Percentiles rank a stretch among this genome's conserved stretches.
Evolutionary conservation across 2,113 vertebrate genomes (phyloP).

Genomic region (Stegastes partitus): DNA sequence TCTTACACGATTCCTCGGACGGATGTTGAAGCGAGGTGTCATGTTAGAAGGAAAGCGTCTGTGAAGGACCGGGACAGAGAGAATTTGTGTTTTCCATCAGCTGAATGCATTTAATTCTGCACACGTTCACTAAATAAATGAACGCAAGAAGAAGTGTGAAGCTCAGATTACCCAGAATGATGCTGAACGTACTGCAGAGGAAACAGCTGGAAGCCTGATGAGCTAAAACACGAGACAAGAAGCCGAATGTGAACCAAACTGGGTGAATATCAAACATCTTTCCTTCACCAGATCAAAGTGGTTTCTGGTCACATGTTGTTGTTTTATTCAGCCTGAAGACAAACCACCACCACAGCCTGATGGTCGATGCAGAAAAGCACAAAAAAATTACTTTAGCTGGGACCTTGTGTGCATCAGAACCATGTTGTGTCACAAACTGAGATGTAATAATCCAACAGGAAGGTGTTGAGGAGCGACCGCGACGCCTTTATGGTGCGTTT

Average conservation of each 20-base stretch:
- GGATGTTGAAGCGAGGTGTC: too few relatives aligned
- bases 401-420: neutral
- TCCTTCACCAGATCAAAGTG: neutral
- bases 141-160: too few relatives aligned
- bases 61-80: too few relatives aligned
- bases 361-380: neutral
- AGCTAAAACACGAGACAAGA: neutral
- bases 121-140: too few relatives aligned
- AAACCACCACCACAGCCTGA: neutral
- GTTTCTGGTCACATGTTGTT: constrained; percentile 7
- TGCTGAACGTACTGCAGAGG: too few relatives aligned
- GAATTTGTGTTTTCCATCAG: too few relatives aligned
- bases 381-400: constrained; percentile 1
- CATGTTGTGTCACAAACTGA: neutral
- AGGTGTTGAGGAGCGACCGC: too few relatives aligned
- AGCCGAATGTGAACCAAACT: neutral
- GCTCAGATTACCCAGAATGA: neutral
- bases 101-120: too few relatives aligned
- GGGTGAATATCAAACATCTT: too few relatives aligned
- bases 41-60: too few relatives aligned
- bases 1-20: too few relatives aligned
- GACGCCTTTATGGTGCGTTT: too few relatives aligned
- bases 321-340: neutral
- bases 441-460: neutral
- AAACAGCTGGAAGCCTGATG: neutral